Conservation (phyloP, 2,888 invertebrate species). For the Drosophila cognata region DNA sequence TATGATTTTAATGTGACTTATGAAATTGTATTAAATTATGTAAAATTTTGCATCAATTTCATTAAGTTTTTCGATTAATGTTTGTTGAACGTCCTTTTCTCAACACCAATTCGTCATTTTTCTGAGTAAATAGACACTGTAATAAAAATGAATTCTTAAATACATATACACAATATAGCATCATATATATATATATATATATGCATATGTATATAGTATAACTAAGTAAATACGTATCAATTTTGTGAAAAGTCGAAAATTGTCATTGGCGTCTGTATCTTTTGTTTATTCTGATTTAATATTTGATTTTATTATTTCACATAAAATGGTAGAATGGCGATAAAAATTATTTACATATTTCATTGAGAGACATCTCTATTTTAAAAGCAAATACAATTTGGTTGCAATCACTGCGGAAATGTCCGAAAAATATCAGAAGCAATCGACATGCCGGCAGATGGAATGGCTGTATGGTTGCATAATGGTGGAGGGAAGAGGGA, state of each 20-base stretch:
- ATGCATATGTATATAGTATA: no score
- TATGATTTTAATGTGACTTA: background rate
- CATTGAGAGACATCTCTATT: conserved; percentile 28
- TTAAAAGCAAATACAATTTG: conserved; percentile 19
- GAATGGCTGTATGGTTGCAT: background rate
- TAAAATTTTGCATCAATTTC: background rate
- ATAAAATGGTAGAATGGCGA: conserved; percentile 13
- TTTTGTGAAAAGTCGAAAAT: background rate
- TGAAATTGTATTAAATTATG: background rate
- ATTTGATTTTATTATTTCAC: background rate
- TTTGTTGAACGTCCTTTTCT: background rate
- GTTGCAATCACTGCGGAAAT: conserved; percentile 21
- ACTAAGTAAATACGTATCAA: background rate
- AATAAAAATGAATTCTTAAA: background rate
- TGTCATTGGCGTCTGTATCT: conserved; percentile 11
- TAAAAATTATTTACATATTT: conserved; percentile 52
- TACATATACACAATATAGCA: background rate
- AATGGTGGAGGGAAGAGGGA: background rate
- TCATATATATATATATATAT: no score
- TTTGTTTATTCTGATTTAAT: conserved; percentile 3
- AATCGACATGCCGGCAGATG: conserved; percentile 43
- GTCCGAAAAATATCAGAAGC: conserved; percentile 17
- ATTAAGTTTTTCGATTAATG: background rate
- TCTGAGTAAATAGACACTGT: background rate
- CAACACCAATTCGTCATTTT: background rate